Evolutionary conservation across 2,113 vertebrate species (phyloP).

Genomic region (Porphyrio hochstetteri): DNA sequence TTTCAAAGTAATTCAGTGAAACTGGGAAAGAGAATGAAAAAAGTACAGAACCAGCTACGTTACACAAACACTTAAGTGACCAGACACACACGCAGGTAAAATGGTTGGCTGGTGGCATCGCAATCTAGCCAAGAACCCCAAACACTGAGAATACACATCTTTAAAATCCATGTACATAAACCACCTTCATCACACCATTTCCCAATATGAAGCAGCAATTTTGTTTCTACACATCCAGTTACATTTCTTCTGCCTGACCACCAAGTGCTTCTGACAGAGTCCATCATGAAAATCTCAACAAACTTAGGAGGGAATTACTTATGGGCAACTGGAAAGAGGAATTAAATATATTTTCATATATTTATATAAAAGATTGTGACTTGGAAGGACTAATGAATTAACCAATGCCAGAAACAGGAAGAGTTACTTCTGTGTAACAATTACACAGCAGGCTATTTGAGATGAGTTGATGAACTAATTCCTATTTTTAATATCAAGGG

Average conservation of each 20-base stretch:
- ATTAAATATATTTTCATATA: not conserved
- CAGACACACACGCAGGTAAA: not conserved
- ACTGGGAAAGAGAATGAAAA: conserved; percentile 46
- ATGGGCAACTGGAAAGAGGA: not conserved
- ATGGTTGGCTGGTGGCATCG: not conserved
- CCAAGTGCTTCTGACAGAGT: not conserved
- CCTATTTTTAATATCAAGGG: not conserved
- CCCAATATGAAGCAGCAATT: not conserved
- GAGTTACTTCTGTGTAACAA: not conserved
- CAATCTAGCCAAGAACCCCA: not conserved
- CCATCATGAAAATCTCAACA: not conserved
- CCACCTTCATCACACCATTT: not conserved
- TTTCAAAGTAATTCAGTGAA: conserved; percentile 76
- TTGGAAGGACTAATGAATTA: not conserved
- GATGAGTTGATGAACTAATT: not conserved
- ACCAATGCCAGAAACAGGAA: not conserved
- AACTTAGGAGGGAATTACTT: not conserved
- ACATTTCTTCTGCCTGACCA: not conserved
- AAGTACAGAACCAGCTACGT: not conserved
- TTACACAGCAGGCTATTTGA: not conserved
- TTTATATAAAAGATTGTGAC: not conserved
- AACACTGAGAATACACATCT: not conserved
- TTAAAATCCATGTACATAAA: not conserved
- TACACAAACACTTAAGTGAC: no score
- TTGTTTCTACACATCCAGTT: not conserved